Conservation (phyloP, 2,888 invertebrate genomes). For the Melolontha melolontha region DNA sequence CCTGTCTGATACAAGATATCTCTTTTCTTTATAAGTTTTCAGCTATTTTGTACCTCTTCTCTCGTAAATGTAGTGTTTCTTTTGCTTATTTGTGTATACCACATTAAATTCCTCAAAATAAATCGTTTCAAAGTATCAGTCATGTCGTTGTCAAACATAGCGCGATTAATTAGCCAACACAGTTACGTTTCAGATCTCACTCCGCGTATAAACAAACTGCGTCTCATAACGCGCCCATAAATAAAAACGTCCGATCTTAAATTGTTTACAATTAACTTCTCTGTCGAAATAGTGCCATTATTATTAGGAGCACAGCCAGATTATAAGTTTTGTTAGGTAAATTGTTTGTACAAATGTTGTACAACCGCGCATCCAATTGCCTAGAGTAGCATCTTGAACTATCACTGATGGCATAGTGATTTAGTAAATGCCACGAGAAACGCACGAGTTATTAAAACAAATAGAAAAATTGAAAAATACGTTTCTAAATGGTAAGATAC, state of each 20-base stretch:
- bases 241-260: slow-evolving; percentile 11
- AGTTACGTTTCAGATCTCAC: slow-evolving; percentile 18
- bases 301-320: no score
- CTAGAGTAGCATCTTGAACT: no score
- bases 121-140: slow-evolving; percentile 24
- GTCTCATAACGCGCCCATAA: slow-evolving; percentile 15
- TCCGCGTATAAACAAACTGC: slow-evolving; percentile 11
- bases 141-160: slow-evolving; percentile 19
- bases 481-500: not conserved
- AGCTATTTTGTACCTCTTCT: no score
- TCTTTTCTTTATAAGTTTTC: no score
- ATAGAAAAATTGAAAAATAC: slow-evolving; percentile 10
- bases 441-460: slow-evolving; percentile 14
- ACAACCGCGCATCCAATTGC: no score
- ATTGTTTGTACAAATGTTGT: no score
- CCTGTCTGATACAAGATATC: no score
- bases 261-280: slow-evolving; percentile 19
- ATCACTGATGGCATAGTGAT: no score
- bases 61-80: no score
- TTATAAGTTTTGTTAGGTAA: no score
- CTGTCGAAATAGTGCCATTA: slow-evolving; percentile 2
- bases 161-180: slow-evolving; percentile 14
- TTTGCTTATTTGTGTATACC: no score
- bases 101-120: slow-evolving; percentile 20
- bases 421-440: slow-evolving; percentile 2